Evolutionary conservation across 23 tunicate genomes (phyloP), one percentile per base, ranked within the genome.

Genomic region (Corella eumyota): DNA sequence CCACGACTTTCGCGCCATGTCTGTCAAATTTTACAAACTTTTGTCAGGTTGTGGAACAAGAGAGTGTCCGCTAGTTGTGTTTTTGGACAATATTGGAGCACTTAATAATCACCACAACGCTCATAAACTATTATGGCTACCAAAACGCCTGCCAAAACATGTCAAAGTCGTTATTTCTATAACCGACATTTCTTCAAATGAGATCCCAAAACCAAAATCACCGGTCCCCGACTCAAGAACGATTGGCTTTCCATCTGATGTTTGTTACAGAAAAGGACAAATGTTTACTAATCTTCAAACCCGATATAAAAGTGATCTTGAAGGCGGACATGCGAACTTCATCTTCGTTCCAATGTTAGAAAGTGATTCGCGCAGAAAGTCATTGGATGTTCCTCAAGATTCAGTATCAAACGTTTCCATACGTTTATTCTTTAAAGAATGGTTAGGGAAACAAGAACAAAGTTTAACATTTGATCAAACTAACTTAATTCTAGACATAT

Each of bases 131-230:
- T 52, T 64, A n/a, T 84, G 94, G 94, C 17, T 84, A 3, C 94
- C 94, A 6, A 55, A 61, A 7, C 49, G 60, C 6, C 50, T 84
- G 36, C 83, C 94, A 4, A 56, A 50, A 30, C 36, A 61, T 48
- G 76, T 75, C 7, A 84, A 84, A 56, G 44, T 84, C 34, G 44
- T 84, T 5, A 28, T 84, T 2, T 67, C 94, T 1, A 28, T 84
- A 20, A 61, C 73, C 1, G 60, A 29, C 2, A 45, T 34, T 0
- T 49, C 56, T 25, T 1, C 46, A 67, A 53, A 7, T 55, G 61
- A 24, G 60, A 30, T 2, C 45, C 29, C 22, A 2, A 32, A 2
- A 9, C 35, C 31, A 58, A 66, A 57, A 27, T 9, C 50, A 6
- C 9, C 29, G n/a, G 4, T 3, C 32, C 36, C 40, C 2, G 17